Percentiles rank a stretch among this genome's conserved stretches.
These are phyloP conservation scores for Spea multiplicata DNA, from an alignment of 2,113 vertebrate species.

Conservation along the genomic window DNA sequence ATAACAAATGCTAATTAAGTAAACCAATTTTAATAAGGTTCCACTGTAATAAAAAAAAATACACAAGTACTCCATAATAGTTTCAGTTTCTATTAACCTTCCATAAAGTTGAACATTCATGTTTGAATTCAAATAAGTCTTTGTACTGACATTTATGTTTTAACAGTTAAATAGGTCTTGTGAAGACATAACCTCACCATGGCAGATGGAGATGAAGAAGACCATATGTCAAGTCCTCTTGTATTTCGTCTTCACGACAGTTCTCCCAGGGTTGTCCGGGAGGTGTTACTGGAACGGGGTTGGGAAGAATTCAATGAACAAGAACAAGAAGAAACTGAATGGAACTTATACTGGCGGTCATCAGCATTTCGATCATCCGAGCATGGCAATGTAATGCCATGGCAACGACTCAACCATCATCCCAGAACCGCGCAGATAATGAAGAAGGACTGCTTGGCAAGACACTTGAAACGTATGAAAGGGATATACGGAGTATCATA, in stretches of 20 bases:
- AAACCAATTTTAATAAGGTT: too few relatives aligned
- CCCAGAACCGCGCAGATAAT: conserved; percentile 71
- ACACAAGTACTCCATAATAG: too few relatives aligned
- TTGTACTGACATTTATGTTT: neutral
- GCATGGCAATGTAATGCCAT: conserved; percentile 65
- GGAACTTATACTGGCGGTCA: conserved; percentile 73
- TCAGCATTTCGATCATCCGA: conserved; percentile 63
- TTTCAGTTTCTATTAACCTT: too few relatives aligned
- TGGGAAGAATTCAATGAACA: conserved; percentile 68
- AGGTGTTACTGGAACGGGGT: conserved; percentile 73
- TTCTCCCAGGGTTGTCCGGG: conserved; percentile 63
- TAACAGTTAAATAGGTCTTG: conserved; percentile 11
- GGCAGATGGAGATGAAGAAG: conserved; percentile 4
- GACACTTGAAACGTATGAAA: conserved; percentile 69
- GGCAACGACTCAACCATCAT: conserved; percentile 79
- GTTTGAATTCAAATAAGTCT: too few relatives aligned
- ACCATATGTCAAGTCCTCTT: conserved; percentile 47
- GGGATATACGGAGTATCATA: conserved; percentile 59
- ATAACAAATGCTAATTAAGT: too few relatives aligned
- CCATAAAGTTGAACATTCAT: too few relatives aligned
- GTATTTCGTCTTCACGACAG: conserved; percentile 68
- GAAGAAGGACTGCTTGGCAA: conserved; percentile 74
- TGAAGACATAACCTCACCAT: conserved; percentile 10
- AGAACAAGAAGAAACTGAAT: conserved; percentile 60
- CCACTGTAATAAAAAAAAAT: too few relatives aligned